Percentiles rank a stretch among this genome's conserved stretches.
Evolutionary conservation across 2,888 invertebrate genomes (phyloP).

Genomic region (Lordiphosa fenestrarum): DNA sequence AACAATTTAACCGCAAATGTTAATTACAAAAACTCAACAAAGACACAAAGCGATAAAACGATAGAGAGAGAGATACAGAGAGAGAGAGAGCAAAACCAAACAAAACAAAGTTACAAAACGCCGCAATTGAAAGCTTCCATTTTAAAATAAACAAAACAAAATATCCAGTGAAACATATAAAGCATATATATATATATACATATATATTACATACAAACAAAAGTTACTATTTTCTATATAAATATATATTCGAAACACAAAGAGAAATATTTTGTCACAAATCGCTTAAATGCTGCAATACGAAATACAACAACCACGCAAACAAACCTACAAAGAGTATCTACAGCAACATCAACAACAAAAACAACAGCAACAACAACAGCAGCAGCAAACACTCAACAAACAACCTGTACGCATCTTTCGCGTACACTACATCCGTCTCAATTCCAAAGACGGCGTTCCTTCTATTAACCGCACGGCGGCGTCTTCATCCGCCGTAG

Average conservation of each 20-base stretch:
- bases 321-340: conserved; percentile 50
- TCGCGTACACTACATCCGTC: conserved; percentile 72
- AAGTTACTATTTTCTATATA: conserved; percentile 68
- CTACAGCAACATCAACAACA: conserved; percentile 44
- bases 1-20: conserved; percentile 4
- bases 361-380: conserved; percentile 24
- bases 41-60: conserved; percentile 1
- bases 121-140: conserved; percentile 74
- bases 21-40: conserved; percentile 10
- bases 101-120: conserved; percentile 68
- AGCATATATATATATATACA: conserved; percentile 43
- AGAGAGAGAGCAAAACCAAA: conserved; percentile 21
- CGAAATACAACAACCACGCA: conserved; percentile 55
- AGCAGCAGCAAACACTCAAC: conserved; percentile 31
- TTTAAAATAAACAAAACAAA: conserved; percentile 38
- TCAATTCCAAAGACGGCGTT: conserved; percentile 73
- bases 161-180: conserved; percentile 33
- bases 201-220: conserved; percentile 29
- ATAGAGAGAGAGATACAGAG: conserved; percentile 19
- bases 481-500: conserved; percentile 24
- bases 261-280: conserved; percentile 13
- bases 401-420: conserved; percentile 67
- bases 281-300: conserved; percentile 64
- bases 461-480: conserved; percentile 43
- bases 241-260: conserved; percentile 10